Percentiles rank a stretch among this genome's conserved stretches.
Evolutionary conservation across 2,888 invertebrate species (phyloP).

Genomic region (Hyalella azteca): DNA sequence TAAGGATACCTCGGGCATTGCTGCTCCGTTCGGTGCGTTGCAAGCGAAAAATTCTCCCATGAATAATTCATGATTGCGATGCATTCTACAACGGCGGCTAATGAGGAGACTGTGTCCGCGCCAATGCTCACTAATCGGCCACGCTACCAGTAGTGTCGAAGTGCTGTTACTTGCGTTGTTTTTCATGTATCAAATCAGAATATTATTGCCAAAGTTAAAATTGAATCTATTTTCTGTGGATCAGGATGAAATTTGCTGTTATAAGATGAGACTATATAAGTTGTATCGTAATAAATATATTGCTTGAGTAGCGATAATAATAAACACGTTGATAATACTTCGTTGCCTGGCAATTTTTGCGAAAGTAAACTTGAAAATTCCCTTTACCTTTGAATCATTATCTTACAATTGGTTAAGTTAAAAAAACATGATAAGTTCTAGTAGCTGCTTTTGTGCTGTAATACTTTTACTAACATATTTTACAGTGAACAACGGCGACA

Average conservation of each 20-base stretch:
- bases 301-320: too few species aligned
- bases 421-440: too few species aligned
- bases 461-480: background rate
- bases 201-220: background rate
- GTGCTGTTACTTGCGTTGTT: background rate
- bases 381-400: too few species aligned
- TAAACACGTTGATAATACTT: too few species aligned
- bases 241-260: background rate
- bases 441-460: background rate
- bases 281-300: background rate
- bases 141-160: background rate
- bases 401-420: too few species aligned
- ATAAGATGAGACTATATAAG: background rate
- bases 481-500: background rate
- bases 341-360: too few species aligned
- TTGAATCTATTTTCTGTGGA: background rate
- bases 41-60: background rate
- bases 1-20: background rate
- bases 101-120: background rate
- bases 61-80: background rate
- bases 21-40: background rate
- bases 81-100: background rate
- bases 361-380: too few species aligned
- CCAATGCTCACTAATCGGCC: background rate
- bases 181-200: background rate